A percentile compares a stretch with the other conserved stretches of the same genome.
These are phyloP conservation scores for Meta bourneti DNA, from an alignment of 2,888 invertebrate species.

Conservation along the genomic window DNA sequence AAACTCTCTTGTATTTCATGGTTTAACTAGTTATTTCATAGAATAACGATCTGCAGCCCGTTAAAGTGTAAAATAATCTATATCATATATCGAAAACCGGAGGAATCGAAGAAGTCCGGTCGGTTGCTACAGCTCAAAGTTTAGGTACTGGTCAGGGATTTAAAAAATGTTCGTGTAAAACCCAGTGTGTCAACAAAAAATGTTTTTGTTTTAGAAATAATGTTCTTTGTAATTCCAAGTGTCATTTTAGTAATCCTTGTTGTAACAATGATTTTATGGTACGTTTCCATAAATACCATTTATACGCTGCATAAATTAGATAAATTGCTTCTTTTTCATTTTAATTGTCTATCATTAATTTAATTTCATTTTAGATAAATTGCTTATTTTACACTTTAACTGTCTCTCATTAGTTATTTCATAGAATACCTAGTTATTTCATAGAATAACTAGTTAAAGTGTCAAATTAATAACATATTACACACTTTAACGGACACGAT, in stretches of 20 bases:
- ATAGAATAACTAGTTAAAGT: constrained; percentile 36
- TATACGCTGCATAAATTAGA: constrained; percentile 51
- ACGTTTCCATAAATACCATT: constrained; percentile 38
- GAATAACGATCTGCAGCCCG: too few relatives aligned
- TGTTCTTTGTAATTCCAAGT: too few relatives aligned
- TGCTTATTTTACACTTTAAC: too few relatives aligned
- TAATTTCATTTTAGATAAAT: not conserved
- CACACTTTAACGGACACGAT: constrained; percentile 68
- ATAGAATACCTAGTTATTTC: too few relatives aligned
- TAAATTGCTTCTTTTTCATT: constrained; percentile 48
- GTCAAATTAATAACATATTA: constrained; percentile 63
- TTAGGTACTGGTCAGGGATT: constrained; percentile 72
- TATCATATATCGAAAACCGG: too few relatives aligned
- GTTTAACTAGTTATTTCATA: too few relatives aligned
- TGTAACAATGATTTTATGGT: too few relatives aligned
- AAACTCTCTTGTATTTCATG: not conserved
- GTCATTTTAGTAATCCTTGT: too few relatives aligned
- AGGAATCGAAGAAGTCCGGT: constrained; percentile 70
- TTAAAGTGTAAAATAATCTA: too few relatives aligned
- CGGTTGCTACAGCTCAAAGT: constrained; percentile 71
- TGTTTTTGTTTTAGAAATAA: constrained; percentile 60
- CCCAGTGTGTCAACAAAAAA: constrained; percentile 71
- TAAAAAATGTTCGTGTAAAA: constrained; percentile 70
- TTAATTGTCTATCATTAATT: constrained; percentile 43
- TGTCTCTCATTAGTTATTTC: too few relatives aligned